Evolutionary conservation across 2,888 invertebrate genomes (phyloP), one percentile per base, ranked within the genome.

Genomic region (Disparrhopalites patrizii): DNA sequence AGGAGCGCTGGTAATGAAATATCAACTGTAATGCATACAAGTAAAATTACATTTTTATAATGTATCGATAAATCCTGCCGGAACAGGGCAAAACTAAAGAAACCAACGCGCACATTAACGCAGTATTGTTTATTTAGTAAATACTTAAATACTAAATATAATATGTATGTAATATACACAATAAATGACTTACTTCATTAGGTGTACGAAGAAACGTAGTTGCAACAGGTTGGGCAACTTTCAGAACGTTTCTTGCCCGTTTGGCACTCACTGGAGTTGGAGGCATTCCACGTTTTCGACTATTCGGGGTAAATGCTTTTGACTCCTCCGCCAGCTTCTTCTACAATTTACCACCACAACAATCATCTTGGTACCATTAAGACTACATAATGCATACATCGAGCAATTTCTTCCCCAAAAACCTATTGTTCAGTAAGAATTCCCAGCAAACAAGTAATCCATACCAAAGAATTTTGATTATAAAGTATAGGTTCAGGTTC

Each of bases 281-380:
- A 33, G 64, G 64, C 10, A 36, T 23, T 31, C 43, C 25, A 23
- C 64, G 56, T 20, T 64, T 64, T 10, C 64, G 55, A 5, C 47
- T 36, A n/a, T 27, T 50, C 25, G 64, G 64, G 33, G 64, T 57
- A 25, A 28, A 10, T 13, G 56, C 31, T 43, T 56, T 43, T 15
- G 64, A 23, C 50, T 64, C 64, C 27, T 64, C 64, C 3, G 30
- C 64, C 38, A 30, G 57, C 23, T 30, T 64, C 40, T 64, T 64
- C 64, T 60, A 43, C 5, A 47, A 54, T 15, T 52, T n/a, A 52
- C 30, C 28, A 52, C 33, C 54, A 54, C 20, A 54, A 47, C 25
- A 23, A 36, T 36, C 7, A 36, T 36, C 15, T n/a, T n/a, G n/a
- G n/a, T n/a, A n/a, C n/a, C n/a, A n/a, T n/a, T n/a, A n/a, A n/a